These are phyloP conservation scores for Sebastiscus albofasciatus DNA, from an alignment of 2,797 vertebrate species.

Conservation along the genomic window DNA sequence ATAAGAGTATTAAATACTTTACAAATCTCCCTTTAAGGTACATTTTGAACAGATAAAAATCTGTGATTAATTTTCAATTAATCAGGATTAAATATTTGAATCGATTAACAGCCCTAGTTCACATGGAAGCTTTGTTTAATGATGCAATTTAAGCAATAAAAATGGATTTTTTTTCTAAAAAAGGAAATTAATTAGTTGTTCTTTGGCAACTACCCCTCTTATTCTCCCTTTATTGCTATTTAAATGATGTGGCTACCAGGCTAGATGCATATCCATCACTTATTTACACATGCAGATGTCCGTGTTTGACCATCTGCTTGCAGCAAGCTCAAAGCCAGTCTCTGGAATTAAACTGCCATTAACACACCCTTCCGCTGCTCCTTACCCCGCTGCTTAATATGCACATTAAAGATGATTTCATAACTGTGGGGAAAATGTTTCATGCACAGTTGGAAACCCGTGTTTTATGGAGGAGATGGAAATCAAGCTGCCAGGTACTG, in stretches of 20 bases:
- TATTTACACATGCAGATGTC: background rate
- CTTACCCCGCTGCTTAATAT: background rate
- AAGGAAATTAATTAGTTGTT: too few species aligned
- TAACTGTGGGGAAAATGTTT: background rate
- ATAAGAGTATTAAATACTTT: too few species aligned
- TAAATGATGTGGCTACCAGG: background rate
- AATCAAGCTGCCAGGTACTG: background rate
- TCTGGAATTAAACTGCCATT: background rate
- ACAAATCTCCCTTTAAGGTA: too few species aligned
- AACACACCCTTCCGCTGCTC: background rate
- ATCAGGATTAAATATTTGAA: too few species aligned
- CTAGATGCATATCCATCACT: background rate
- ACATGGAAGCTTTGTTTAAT: too few species aligned
- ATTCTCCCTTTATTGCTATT: background rate
- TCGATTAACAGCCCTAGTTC: too few species aligned
- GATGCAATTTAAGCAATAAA: too few species aligned
- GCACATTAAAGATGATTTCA: conserved; percentile 3
- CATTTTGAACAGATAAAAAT: too few species aligned
- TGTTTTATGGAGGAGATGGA: conserved; percentile 8
- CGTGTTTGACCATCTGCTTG: background rate
- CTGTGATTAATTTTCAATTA: too few species aligned
- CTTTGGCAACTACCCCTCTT: rapidly evolving
- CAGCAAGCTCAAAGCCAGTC: background rate
- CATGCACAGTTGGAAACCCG: background rate
- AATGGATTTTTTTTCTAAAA: too few species aligned